Evolutionary conservation across 2,113 vertebrate species (phyloP), one percentile per base, ranked within the genome.

Genomic region (Cottus gobio): DNA sequence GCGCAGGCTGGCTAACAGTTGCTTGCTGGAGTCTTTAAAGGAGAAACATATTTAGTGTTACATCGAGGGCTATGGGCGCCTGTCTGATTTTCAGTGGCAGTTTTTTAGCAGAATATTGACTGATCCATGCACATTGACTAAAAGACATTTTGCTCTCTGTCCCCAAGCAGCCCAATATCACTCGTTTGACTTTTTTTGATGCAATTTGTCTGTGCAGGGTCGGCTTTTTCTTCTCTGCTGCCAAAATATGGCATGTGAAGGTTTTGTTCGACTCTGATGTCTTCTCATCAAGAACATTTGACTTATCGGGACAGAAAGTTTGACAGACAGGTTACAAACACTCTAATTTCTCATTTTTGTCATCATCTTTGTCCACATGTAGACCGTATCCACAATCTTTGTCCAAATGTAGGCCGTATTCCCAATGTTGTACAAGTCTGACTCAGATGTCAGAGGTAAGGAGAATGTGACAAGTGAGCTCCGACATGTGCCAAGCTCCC

Each of bases 1-100:
- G 48, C 84, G 57, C 72, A 67, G 81, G 65, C 81, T 26, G 65
- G 24, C 50, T 60, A 75, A 85, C 57, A 75, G 70, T 71, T 42
- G 24, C 69, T 9, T 68, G 56, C 4, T 2, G 30, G 28, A 54
- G 75, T 34, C 54, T 76, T 60, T 69, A 70, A 69, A 64, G 50
- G 13, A 68, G 68, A 79, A 70, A 58, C 72, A 67, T 68, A 48
- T 85, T 72, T 62, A 44, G 0, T 52, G 64, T 83, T n/a, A 36
- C 18, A 22, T 63, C 52, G 62, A 75, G 3, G 42, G n/a, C 48
- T n/a, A 11, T 3, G 30, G 28, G 31, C 11, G 28, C 2, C 34
- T 84, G 58, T 72, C 16, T 44, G 62, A 18, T 37, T 56, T 60
- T 61, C 0, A 39, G 13, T 26, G 42, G 9, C 28, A 6, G 12